phyloP scores from a whole-genome alignment of 1,140 invertebrate genomes.

The Euwallacea fornicatus region DNA sequence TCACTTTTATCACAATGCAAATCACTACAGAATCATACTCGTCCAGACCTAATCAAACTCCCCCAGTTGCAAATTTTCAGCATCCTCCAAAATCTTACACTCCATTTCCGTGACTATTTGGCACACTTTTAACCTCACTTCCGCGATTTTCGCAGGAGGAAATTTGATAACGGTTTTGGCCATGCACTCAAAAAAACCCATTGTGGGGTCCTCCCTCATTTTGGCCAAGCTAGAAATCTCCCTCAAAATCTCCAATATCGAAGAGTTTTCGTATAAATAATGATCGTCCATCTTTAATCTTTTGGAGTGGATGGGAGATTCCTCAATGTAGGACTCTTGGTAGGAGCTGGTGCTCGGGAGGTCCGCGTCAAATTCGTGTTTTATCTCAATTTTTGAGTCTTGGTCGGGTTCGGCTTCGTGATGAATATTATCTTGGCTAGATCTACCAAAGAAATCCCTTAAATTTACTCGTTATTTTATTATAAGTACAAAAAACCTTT shows the following conservation, averaged over 20 bases:
- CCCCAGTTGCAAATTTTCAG: constrained; percentile 26
- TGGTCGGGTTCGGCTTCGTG: constrained; percentile 13
- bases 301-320: constrained; percentile 5
- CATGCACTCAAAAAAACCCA: constrained; percentile 41
- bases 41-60: constrained; percentile 10
- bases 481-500: not conserved
- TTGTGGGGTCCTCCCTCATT: constrained; percentile 25
- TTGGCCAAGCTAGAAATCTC: constrained; percentile 29
- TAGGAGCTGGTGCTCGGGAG: constrained; percentile 6
- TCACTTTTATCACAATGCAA: too few species aligned
- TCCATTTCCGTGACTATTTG: constrained; percentile 39
- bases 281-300: constrained; percentile 14
- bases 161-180: constrained; percentile 39
- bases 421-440: not conserved
- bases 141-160: constrained; percentile 33
- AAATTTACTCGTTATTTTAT: constrained; percentile 1
- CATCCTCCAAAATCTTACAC: constrained; percentile 31
- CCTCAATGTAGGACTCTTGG: not conserved
- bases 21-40: too few species aligned
- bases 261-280: constrained; percentile 22
- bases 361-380: constrained; percentile 27
- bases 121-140: constrained; percentile 36
- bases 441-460: not conserved
- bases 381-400: constrained; percentile 27
- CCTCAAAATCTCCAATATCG: constrained; percentile 22